These are phyloP conservation scores for Genyomyrus donnyi DNA, from an alignment of 2,113 vertebrate genomes.

Conservation along the genomic window DNA sequence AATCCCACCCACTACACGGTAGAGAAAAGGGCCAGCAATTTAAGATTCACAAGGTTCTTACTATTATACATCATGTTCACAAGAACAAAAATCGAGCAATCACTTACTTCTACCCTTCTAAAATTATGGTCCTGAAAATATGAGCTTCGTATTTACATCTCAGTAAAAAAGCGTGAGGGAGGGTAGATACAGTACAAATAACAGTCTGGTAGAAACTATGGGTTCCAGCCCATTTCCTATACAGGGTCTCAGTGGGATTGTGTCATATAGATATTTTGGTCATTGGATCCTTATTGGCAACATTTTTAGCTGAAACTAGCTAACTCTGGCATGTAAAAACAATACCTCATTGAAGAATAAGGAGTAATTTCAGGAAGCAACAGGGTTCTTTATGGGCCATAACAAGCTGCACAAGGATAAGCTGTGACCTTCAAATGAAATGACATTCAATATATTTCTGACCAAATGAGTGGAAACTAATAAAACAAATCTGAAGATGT, in stretches of 20 bases:
- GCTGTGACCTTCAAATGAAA: background rate
- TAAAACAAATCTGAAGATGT: background rate
- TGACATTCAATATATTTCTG: background rate
- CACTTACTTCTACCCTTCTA: conserved; percentile 63
- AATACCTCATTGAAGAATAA: background rate
- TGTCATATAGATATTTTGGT: background rate
- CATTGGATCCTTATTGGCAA: conserved; percentile 4
- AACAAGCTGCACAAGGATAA: background rate
- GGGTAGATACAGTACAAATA: conserved; percentile 11
- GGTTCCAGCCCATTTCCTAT: background rate
- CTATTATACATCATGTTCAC: conserved; percentile 71
- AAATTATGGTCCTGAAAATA: conserved; percentile 54
- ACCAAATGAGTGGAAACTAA: background rate
- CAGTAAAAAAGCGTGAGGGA: conserved; percentile 57
- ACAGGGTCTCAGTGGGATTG: background rate
- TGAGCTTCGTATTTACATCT: conserved; percentile 50
- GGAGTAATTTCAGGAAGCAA: background rate
- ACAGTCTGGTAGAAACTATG: background rate
- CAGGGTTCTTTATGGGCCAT: background rate
- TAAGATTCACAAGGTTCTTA: background rate
- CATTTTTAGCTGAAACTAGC: background rate
- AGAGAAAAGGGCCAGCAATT: background rate
- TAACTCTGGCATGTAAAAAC: background rate
- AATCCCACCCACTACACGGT: background rate
- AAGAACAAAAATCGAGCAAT: conserved; percentile 67